Percentiles rank a stretch among this genome's conserved stretches.
Evolutionary conservation across 2,888 invertebrate species (phyloP).

Genomic region (Diarsia brunnea): DNA sequence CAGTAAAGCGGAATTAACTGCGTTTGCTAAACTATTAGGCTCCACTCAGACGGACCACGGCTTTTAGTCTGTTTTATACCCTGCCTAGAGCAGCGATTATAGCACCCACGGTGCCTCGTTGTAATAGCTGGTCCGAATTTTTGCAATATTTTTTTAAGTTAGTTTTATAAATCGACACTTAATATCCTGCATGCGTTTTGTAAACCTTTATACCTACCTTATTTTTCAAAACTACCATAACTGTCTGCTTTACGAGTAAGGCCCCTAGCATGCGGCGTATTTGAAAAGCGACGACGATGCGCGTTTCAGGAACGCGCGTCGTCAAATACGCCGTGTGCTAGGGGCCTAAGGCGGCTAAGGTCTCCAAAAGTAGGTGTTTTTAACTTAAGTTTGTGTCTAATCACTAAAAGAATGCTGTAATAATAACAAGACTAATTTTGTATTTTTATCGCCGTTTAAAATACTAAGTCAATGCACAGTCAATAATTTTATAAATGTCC

Average conservation of each 20-base stretch:
- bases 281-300: too few species aligned
- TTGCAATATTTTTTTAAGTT: constrained; percentile 9
- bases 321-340: too few species aligned
- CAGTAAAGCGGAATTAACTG: constrained; percentile 65
- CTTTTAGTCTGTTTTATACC: constrained; percentile 45
- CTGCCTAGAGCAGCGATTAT: constrained; percentile 23
- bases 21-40: constrained; percentile 69
- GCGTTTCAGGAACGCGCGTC: too few species aligned
- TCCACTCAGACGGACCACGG: constrained; percentile 57
- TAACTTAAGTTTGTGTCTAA: neutral
- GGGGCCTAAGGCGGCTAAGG: too few species aligned
- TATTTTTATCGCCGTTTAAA: neutral
- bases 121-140: constrained; percentile 3
- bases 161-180: constrained; percentile 1
- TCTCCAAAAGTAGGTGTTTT: neutral
- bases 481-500: neutral
- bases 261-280: too few species aligned
- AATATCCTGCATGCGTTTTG: neutral
- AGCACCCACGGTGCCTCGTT: neutral
- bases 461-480: neutral
- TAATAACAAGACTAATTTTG: neutral
- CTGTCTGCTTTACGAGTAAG: neutral
- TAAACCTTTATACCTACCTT: neutral
- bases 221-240: neutral
- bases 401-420: neutral